Evolutionary conservation across 2,888 invertebrate genomes (phyloP).

Genomic region (Drymonia ruficornis): DNA sequence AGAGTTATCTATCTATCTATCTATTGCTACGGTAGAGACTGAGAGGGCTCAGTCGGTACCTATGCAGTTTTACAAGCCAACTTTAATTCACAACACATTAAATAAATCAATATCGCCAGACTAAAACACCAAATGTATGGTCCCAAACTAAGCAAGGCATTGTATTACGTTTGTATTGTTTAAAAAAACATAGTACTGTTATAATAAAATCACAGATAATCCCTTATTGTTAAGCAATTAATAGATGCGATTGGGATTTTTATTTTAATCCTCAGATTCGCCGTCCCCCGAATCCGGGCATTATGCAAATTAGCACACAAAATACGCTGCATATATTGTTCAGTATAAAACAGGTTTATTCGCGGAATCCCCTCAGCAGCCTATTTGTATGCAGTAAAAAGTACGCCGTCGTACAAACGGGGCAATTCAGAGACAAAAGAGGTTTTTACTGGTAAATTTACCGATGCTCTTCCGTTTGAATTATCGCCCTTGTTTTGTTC

Average conservation of each 20-base stretch:
- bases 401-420: conserved; percentile 26
- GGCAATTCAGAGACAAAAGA: conserved; percentile 26
- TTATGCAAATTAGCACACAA: not conserved
- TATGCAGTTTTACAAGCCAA: too few relatives aligned
- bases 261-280: conserved; percentile 6
- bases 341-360: conserved; percentile 29
- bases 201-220: too few relatives aligned
- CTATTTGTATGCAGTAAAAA: conserved; percentile 38
- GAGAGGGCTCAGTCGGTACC: too few relatives aligned
- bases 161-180: too few relatives aligned
- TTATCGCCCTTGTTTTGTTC: conserved; percentile 36
- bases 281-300: not conserved
- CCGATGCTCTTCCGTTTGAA: conserved; percentile 32
- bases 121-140: too few relatives aligned
- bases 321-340: conserved; percentile 14
- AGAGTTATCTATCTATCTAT: too few relatives aligned
- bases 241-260: conserved; percentile 13
- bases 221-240: not conserved
- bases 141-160: too few relatives aligned
- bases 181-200: too few relatives aligned
- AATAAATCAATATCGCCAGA: too few relatives aligned
- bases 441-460: conserved; percentile 40
- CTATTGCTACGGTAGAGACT: too few relatives aligned
- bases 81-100: too few relatives aligned
- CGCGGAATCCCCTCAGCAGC: conserved; percentile 19